phyloP scores from a whole-genome alignment of 2,888 invertebrate genomes.

The Vandiemenella viatica region DNA sequence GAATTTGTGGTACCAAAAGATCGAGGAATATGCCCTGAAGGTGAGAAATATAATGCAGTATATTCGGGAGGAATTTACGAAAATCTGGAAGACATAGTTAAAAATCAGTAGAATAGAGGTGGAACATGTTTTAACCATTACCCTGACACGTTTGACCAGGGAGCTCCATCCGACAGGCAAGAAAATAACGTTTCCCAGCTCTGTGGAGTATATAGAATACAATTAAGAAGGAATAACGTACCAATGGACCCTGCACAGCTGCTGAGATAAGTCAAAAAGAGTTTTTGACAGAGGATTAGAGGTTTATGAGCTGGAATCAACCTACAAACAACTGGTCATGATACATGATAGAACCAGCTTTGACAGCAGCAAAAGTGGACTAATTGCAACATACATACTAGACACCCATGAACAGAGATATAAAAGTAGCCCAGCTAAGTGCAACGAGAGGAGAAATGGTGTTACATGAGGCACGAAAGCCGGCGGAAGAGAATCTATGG shows the following conservation, averaged over 20 bases:
- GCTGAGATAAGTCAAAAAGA: not conserved
- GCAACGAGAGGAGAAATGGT: not conserved
- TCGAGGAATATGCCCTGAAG: no score
- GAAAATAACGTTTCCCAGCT: not conserved
- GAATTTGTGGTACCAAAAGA: no score
- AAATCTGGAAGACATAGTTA: not conserved
- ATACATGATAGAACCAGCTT: not conserved
- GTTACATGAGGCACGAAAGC: not conserved
- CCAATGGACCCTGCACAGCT: not conserved
- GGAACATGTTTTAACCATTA: not conserved
- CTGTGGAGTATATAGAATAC: not conserved
- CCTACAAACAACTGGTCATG: not conserved
- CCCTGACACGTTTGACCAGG: not conserved
- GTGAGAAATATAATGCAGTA: not conserved
- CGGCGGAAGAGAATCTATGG: not conserved
- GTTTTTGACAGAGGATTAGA: not conserved
- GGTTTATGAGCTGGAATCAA: not conserved
- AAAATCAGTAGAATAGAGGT: not conserved
- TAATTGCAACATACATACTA: not conserved
- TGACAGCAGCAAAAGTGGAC: not conserved
- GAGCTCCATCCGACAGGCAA: not conserved
- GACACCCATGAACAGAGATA: not conserved
- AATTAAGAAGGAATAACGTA: not conserved
- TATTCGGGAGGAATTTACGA: not conserved
- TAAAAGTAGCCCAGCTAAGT: not conserved